These are phyloP conservation scores for Ficedula albicollis DNA, from an alignment of 2,797 vertebrate genomes.

Conservation along the genomic window DNA sequence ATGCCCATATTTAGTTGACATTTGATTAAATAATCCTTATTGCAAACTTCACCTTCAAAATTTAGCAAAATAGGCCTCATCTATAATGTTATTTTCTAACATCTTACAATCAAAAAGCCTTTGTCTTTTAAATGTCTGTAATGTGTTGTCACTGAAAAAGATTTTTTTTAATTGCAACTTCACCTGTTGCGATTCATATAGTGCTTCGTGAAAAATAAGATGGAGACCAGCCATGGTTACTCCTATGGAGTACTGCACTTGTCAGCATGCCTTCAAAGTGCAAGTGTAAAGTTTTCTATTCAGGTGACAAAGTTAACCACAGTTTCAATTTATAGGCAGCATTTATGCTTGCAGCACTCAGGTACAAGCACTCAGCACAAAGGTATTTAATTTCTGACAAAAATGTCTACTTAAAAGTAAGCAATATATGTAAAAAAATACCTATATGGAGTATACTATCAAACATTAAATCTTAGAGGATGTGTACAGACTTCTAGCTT, in stretches of 20 bases:
- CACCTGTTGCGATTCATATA: fast-evolving
- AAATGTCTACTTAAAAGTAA: not conserved
- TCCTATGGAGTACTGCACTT: not conserved
- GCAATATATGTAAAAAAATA: not conserved
- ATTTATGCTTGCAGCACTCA: not conserved
- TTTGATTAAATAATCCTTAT: not conserved
- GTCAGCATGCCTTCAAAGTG: not conserved
- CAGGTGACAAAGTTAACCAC: not conserved
- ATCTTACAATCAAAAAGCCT: fast-evolving
- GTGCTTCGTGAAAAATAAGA: not conserved
- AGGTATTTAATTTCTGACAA: not conserved
- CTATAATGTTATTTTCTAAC: not conserved
- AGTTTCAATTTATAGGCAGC: not conserved
- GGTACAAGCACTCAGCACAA: not conserved
- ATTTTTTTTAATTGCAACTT: not conserved
- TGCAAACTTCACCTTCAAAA: not conserved
- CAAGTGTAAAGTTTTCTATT: not conserved
- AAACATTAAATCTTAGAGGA: not conserved
- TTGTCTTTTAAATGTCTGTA: not conserved
- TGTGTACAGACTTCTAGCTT: not conserved
- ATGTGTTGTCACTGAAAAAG: not conserved
- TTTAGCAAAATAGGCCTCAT: not conserved
- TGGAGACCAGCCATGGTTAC: not conserved
- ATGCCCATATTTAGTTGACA: not conserved
- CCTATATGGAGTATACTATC: not conserved